Conservation (phyloP, 2,888 invertebrate genomes). For the Thalpophila matura region DNA sequence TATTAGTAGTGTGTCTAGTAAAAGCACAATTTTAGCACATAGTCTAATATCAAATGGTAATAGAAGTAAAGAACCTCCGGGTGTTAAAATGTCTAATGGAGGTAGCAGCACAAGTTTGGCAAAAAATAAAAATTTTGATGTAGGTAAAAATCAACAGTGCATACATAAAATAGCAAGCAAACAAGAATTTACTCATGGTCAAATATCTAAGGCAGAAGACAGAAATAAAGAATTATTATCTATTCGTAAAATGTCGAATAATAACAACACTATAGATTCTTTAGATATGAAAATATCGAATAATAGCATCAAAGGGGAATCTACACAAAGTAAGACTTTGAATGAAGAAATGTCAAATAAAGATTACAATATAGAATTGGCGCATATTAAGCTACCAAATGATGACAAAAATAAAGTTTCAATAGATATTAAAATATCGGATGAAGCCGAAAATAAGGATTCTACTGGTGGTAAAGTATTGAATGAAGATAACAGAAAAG, state of each 20-base stretch:
- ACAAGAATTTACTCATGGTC: constrained; percentile 5
- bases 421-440: background rate
- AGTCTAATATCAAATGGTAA: background rate
- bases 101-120: background rate
- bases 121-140: constrained; percentile 4
- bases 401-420: background rate
- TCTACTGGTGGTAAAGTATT: background rate
- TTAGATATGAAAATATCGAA: background rate
- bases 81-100: background rate
- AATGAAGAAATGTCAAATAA: background rate
- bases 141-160: background rate
- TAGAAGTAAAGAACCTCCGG: background rate
- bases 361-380: background rate
- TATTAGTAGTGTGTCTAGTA: constrained; percentile 14
- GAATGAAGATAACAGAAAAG: background rate
- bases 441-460: constrained; percentile 3
- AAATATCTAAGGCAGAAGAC: background rate
- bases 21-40: background rate
- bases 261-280: constrained; percentile 1
- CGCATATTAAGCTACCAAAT: background rate
- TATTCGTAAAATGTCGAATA: constrained; percentile 20
- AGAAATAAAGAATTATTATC: constrained; percentile 19
- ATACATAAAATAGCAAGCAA: background rate
- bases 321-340: background rate
- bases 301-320: background rate